Percentiles rank a stretch among this genome's conserved stretches.
Evolutionary conservation across 2,797 vertebrate genomes (phyloP).

Genomic region (Chaenodraco wilsoni): DNA sequence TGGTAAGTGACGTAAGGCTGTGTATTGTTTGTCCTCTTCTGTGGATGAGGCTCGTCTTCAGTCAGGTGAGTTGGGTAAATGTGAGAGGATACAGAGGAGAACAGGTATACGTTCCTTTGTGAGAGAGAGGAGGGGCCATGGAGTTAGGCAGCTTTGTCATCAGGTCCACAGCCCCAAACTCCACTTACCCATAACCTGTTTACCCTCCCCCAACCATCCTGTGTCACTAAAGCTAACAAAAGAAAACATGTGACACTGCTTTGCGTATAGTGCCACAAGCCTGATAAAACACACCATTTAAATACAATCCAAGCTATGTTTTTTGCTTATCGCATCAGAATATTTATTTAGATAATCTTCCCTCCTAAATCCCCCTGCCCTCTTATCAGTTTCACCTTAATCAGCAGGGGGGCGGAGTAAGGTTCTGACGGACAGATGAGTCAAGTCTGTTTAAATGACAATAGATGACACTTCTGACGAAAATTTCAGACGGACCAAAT

Average conservation of each 20-base stretch:
- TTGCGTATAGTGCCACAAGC: background rate
- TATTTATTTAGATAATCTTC: background rate
- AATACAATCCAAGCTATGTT: background rate
- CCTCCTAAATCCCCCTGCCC: background rate
- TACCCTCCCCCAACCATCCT: background rate
- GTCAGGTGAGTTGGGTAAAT: conserved; percentile 44
- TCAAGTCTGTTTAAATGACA: conserved; percentile 39
- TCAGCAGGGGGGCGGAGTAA: conserved; percentile 33
- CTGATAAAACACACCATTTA: background rate
- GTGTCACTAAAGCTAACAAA: background rate
- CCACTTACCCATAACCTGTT: conserved; percentile 35
- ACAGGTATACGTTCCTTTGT: conserved; percentile 41
- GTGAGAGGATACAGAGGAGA: conserved; percentile 22
- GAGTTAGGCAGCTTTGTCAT: conserved; percentile 32
- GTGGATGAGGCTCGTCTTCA: conserved; percentile 4
- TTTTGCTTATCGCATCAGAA: background rate
- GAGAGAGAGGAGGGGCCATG: conserved; percentile 49
- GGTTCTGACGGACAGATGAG: conserved; percentile 13
- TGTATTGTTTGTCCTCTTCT: conserved; percentile 25
- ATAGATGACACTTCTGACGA: background rate
- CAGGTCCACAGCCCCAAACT: conserved; percentile 33
- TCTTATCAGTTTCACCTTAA: conserved; percentile 44
- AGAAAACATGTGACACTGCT: background rate
- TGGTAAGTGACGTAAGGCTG: conserved; percentile 6
- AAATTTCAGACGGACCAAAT: conserved; percentile 51